Evolutionary conservation across 2,888 invertebrate species (phyloP).

Genomic region (Lithophane leautieri): DNA sequence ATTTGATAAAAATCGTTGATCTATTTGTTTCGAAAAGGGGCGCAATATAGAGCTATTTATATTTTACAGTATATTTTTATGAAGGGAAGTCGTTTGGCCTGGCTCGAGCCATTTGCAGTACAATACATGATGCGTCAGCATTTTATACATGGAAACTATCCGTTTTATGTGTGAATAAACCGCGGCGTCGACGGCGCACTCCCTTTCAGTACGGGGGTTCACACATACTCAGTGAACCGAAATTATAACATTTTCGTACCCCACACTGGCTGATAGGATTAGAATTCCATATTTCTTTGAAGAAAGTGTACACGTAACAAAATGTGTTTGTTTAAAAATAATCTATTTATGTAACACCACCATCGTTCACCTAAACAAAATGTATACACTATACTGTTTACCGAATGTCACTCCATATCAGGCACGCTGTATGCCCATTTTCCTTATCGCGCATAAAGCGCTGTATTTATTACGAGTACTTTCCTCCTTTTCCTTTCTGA

Average conservation of each 20-base stretch:
- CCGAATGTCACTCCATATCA: slow-evolving; percentile 36
- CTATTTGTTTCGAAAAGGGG: slow-evolving; percentile 34
- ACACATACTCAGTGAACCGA: slow-evolving; percentile 36
- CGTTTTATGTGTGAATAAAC: slow-evolving; percentile 63
- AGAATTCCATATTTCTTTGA: background rate
- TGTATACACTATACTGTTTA: slow-evolving; percentile 36
- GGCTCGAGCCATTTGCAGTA: slow-evolving; percentile 60
- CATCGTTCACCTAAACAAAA: slow-evolving; percentile 25
- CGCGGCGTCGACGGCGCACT: slow-evolving; percentile 32
- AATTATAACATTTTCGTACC: slow-evolving; percentile 48
- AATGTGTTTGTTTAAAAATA: background rate
- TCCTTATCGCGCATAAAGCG: slow-evolving; percentile 39
- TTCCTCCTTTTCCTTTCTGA: slow-evolving; percentile 14
- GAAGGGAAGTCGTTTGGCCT: slow-evolving; percentile 45
- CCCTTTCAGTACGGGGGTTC: slow-evolving; percentile 54
- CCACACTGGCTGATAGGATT: slow-evolving; percentile 6
- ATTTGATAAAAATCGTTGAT: slow-evolving; percentile 19
- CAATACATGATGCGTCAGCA: slow-evolving; percentile 67
- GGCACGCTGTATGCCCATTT: slow-evolving; percentile 29
- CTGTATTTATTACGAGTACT: slow-evolving; percentile 42
- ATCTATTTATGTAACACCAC: slow-evolving; percentile 10
- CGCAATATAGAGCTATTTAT: slow-evolving; percentile 31
- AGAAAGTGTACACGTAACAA: background rate
- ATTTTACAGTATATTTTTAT: slow-evolving; percentile 51
- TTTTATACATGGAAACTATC: slow-evolving; percentile 66